Conservation (phyloP, 2,113 vertebrate genomes). For the Redunca redunca region DNA sequence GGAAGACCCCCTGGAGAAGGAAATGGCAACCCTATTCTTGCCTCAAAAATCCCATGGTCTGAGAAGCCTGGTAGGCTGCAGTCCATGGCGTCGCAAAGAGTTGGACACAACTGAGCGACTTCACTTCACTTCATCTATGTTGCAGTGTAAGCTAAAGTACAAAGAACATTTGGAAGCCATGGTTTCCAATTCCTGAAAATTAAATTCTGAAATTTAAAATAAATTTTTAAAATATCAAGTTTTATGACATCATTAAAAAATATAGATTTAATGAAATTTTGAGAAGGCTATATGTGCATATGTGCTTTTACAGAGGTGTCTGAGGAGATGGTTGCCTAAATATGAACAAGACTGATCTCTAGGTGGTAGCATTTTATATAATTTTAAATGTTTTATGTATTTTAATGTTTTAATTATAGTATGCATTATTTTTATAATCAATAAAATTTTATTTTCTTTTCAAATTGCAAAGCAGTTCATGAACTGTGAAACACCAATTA, state of each 20-base stretch:
- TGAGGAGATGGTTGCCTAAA: background rate
- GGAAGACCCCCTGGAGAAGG: too few species aligned
- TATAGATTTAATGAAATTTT: constrained; percentile 12
- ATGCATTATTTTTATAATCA: background rate
- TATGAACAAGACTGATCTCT: background rate
- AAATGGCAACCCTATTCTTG: too few species aligned
- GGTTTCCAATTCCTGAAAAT: background rate
- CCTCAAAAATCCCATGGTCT: too few species aligned
- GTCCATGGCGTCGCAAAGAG: too few species aligned
- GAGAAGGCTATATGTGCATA: background rate
- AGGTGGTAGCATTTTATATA: background rate
- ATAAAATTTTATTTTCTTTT: constrained; percentile 4
- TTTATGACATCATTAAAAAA: background rate
- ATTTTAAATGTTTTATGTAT: background rate
- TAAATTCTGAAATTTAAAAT: background rate
- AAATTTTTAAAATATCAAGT: background rate
- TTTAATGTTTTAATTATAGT: background rate
- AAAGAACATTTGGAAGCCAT: background rate
- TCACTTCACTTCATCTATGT: background rate
- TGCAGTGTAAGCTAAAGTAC: background rate
- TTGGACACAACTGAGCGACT: too few species aligned
- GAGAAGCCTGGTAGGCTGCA: too few species aligned
- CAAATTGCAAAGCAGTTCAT: background rate
- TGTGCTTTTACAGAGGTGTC: background rate
- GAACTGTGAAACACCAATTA: background rate